Evolutionary conservation across 2,113 vertebrate genomes (phyloP).

Genomic region (Corydoras maculifer): DNA sequence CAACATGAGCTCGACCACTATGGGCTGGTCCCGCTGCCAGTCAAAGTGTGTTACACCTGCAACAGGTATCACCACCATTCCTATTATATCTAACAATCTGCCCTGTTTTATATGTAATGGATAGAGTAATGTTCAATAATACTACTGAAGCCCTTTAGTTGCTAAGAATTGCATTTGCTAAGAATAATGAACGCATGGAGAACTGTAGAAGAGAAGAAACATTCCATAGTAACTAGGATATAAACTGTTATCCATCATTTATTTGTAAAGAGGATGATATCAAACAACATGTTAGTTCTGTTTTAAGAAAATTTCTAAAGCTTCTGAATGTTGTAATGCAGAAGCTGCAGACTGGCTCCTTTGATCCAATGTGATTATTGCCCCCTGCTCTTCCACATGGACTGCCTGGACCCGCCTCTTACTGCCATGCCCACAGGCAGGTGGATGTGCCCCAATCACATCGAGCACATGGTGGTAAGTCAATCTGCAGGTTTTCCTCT

Average conservation of each 20-base stretch:
- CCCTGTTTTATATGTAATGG: too few relatives aligned
- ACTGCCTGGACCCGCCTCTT: constrained; percentile 94
- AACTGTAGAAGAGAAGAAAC: background rate
- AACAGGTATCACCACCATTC: constrained; percentile 69
- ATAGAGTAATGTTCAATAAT: too few relatives aligned
- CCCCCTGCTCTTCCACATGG: constrained; percentile 97
- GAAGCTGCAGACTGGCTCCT: constrained; percentile 93
- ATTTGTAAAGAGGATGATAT: too few relatives aligned
- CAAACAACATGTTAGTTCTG: too few relatives aligned
- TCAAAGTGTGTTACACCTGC: constrained; percentile 94
- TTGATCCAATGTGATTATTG: constrained; percentile 97
- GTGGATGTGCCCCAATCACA: constrained; percentile 99
- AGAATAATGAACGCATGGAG: background rate
- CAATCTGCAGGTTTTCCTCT: too few relatives aligned
- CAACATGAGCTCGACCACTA: constrained; percentile 94
- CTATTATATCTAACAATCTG: too few relatives aligned
- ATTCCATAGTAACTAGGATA: too few relatives aligned
- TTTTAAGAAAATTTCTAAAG: background rate
- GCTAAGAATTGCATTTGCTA: constrained; percentile 1
- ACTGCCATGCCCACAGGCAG: constrained; percentile 92
- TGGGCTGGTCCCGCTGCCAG: constrained; percentile 89
- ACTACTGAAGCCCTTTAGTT: too few relatives aligned
- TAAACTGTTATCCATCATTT: too few relatives aligned
- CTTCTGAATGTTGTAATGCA: constrained; percentile 43
- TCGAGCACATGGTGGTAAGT: constrained; percentile 90